Evolutionary conservation across 2,113 vertebrate species (phyloP).

Genomic region (Paraplagusia blochii): DNA sequence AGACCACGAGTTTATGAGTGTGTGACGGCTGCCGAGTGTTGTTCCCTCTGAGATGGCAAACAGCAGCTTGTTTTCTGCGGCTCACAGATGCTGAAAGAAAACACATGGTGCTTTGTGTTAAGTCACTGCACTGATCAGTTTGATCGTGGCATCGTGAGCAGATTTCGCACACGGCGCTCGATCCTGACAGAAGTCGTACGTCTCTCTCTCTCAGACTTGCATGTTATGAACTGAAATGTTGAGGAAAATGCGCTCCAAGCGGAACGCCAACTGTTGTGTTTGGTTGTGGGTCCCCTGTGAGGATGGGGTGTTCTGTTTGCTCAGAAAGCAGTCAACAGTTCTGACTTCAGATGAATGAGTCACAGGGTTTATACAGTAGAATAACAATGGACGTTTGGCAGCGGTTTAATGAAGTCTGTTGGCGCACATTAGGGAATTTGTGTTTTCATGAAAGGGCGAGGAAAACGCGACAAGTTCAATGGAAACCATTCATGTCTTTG

Average conservation of each 20-base stretch:
- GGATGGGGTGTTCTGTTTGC: slow-evolving; percentile 14
- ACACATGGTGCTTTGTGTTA: slow-evolving; percentile 28
- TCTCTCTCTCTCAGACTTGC: slow-evolving; percentile 20
- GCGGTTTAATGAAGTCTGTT: slow-evolving; percentile 45
- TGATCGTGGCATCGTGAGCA: slow-evolving; percentile 20
- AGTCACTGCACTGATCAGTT: slow-evolving; percentile 20
- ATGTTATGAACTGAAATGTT: slow-evolving; percentile 13
- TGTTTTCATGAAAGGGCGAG: slow-evolving; percentile 22
- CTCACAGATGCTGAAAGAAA: slow-evolving; percentile 34
- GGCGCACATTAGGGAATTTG: slow-evolving; percentile 15
- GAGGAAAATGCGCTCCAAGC: slow-evolving; percentile 21
- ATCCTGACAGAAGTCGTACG: slow-evolving; percentile 14
- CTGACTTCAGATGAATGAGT: slow-evolving; percentile 46
- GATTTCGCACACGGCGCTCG: slow-evolving; percentile 18
- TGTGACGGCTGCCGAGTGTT: slow-evolving; percentile 42
- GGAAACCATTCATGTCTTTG: slow-evolving; percentile 13
- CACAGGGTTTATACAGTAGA: slow-evolving; percentile 30
- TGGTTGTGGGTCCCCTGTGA: slow-evolving; percentile 14
- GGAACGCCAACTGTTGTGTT: slow-evolving; percentile 23
- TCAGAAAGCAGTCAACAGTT: slow-evolving; percentile 25
- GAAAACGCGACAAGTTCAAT: slow-evolving; percentile 6
- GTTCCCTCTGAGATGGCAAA: slow-evolving; percentile 42
- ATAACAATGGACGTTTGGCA: slow-evolving; percentile 37
- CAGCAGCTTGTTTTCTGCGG: slow-evolving; percentile 33
- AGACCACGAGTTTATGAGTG: slow-evolving; percentile 47